phyloP scores from a whole-genome alignment of 2,113 vertebrate species.

The Brachirus orientalis region DNA sequence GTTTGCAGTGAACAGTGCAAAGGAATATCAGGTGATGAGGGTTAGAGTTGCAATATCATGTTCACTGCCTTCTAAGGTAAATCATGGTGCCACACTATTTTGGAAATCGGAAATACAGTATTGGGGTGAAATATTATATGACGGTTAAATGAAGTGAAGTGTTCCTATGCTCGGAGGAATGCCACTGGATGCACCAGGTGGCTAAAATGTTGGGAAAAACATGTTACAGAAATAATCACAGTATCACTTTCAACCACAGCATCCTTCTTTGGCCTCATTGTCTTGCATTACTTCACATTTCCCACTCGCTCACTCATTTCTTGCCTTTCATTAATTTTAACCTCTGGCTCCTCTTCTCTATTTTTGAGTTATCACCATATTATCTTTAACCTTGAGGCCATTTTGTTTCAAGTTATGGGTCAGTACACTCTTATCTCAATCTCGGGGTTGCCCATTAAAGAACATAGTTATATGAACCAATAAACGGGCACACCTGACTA shows the following conservation, averaged over 20 bases:
- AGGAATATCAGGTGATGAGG: constrained; percentile 29
- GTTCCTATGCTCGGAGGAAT: constrained; percentile 7
- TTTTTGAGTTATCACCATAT: constrained; percentile 41
- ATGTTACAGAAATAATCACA: constrained; percentile 32
- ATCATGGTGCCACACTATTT: constrained; percentile 56
- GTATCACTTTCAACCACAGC: constrained; percentile 58
- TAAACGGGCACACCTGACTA: constrained; percentile 48
- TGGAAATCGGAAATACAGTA: constrained; percentile 53
- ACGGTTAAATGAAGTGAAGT: constrained; percentile 36
- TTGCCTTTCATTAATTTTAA: constrained; percentile 25
- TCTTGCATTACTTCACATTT: constrained; percentile 19
- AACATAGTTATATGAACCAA: constrained; percentile 61
- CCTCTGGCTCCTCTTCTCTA: constrained; percentile 29
- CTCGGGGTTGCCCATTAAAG: constrained; percentile 64
- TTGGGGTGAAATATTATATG: constrained; percentile 49
- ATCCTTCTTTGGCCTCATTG: constrained; percentile 32
- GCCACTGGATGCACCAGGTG: constrained; percentile 22
- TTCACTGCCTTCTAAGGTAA: constrained; percentile 32
- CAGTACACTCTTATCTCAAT: constrained; percentile 59
- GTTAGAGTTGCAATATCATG: constrained; percentile 42
- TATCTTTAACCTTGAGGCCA: constrained; percentile 62
- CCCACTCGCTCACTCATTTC: constrained; percentile 31
- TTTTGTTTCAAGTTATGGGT: constrained; percentile 58
- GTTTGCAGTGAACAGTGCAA: constrained; percentile 31
- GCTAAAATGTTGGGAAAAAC: constrained; percentile 23